A percentile compares a stretch with the other conserved stretches of the same genome.
phyloP scores from a whole-genome alignment of 2,797 vertebrate species.

The Anguilla megastoma region DNA sequence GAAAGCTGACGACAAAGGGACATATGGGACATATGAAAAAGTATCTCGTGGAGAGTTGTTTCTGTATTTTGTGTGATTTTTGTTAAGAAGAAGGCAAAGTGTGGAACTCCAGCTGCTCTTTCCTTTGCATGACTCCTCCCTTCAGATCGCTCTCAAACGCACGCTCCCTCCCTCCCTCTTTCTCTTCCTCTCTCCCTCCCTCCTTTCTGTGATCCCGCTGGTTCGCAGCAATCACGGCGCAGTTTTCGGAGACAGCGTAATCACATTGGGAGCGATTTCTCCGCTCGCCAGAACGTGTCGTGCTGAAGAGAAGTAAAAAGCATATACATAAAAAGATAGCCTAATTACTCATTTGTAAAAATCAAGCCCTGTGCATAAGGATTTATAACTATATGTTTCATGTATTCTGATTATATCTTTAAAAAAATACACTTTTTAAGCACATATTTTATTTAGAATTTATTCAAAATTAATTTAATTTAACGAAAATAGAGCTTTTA shows the following conservation, averaged over 20 bases:
- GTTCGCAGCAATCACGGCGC: conserved; percentile 36
- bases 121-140: conserved; percentile 79
- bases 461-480: neutral
- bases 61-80: conserved; percentile 71
- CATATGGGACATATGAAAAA: conserved; percentile 52
- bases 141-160: conserved; percentile 62
- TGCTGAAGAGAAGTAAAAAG: conserved; percentile 19
- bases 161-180: conserved; percentile 54
- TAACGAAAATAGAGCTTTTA: neutral
- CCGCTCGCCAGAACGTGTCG: conserved; percentile 12
- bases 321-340: neutral
- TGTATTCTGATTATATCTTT: neutral
- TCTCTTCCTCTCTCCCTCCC: conserved; percentile 56
- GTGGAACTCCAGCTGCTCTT: conserved; percentile 76
- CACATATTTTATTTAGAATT: neutral
- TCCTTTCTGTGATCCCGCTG: conserved; percentile 45
- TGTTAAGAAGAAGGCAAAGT: conserved; percentile 66
- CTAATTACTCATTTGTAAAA: conserved; percentile 20
- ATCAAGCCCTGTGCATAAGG: neutral
- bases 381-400: neutral
- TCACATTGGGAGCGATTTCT: conserved; percentile 44
- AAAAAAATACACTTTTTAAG: neutral
- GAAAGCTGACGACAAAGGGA: conserved; percentile 55
- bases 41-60: conserved; percentile 65
- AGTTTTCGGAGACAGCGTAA: conserved; percentile 40